Conservation (phyloP, 2,888 invertebrate genomes). For the Lapara coniferarum region DNA sequence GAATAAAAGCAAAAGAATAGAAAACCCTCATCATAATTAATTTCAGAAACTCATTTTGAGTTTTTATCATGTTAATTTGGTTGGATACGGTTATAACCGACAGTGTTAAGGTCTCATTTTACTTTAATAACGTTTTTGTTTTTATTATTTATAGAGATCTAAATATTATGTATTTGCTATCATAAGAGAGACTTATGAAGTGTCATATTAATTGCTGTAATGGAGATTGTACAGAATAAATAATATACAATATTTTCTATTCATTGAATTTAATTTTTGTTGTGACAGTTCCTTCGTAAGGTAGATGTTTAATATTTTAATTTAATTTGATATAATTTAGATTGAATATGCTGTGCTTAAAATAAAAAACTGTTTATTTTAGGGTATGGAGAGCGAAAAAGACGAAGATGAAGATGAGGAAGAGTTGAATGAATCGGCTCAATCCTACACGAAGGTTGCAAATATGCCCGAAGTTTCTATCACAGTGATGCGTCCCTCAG, state of each 20-base stretch:
- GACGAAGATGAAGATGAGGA: slow-evolving; percentile 73
- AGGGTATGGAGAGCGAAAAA: slow-evolving; percentile 75
- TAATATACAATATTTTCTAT: background rate
- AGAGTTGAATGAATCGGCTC: slow-evolving; percentile 51
- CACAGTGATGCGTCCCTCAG: slow-evolving; percentile 75
- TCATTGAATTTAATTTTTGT: no score
- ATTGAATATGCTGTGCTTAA: background rate
- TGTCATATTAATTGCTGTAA: background rate
- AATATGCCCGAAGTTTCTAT: slow-evolving; percentile 78
- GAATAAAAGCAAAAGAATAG: no score
- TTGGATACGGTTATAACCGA: background rate
- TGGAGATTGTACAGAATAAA: background rate
- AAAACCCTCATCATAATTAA: no score
- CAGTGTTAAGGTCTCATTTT: no score
- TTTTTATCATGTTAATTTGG: background rate
- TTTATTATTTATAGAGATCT: no score
- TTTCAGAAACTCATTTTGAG: background rate
- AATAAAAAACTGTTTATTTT: slow-evolving; percentile 42
- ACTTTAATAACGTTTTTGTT: no score
- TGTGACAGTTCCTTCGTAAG: no score
- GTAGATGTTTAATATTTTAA: no score
- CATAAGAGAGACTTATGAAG: background rate
- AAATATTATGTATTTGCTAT: no score
- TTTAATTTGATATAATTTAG: background rate
- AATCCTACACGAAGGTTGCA: slow-evolving; percentile 55